These are phyloP conservation scores for Drosophila varians DNA, from an alignment of 1,140 invertebrate genomes.

Conservation along the genomic window DNA sequence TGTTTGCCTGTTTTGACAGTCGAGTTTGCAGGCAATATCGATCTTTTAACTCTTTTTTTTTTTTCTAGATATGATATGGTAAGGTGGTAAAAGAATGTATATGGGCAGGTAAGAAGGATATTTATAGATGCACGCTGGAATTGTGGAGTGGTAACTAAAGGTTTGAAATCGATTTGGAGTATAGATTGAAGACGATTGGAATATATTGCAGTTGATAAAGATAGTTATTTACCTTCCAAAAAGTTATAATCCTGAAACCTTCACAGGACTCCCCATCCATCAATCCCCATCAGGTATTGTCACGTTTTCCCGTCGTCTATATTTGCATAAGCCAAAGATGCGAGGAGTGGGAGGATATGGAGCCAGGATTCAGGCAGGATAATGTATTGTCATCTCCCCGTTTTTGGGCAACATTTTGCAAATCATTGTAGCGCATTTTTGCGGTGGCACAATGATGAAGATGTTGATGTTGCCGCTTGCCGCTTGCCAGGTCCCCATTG, in stretches of 20 bases:
- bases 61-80: slow-evolving; percentile 5
- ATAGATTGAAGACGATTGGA: neutral
- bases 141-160: slow-evolving; percentile 15
- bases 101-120: neutral
- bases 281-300: slow-evolving; percentile 22
- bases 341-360: neutral
- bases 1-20: slow-evolving; percentile 79
- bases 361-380: neutral
- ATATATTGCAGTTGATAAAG: no score
- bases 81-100: neutral
- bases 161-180: neutral
- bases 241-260: no score
- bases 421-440: slow-evolving; percentile 33
- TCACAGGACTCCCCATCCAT: slow-evolving; percentile 1
- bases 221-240: neutral
- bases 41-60: slow-evolving; percentile 6
- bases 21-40: slow-evolving; percentile 53
- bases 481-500: neutral
- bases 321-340: slow-evolving; percentile 68
- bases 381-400: slow-evolving; percentile 32
- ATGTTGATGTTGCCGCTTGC: slow-evolving; percentile 72
- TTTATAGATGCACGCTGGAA: neutral
- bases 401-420: slow-evolving; percentile 12
- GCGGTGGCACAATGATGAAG: slow-evolving; percentile 61
- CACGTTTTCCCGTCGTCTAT: slow-evolving; percentile 62